Conservation (phyloP, 2,113 vertebrate species). For the Tragelaphus imberbis region DNA sequence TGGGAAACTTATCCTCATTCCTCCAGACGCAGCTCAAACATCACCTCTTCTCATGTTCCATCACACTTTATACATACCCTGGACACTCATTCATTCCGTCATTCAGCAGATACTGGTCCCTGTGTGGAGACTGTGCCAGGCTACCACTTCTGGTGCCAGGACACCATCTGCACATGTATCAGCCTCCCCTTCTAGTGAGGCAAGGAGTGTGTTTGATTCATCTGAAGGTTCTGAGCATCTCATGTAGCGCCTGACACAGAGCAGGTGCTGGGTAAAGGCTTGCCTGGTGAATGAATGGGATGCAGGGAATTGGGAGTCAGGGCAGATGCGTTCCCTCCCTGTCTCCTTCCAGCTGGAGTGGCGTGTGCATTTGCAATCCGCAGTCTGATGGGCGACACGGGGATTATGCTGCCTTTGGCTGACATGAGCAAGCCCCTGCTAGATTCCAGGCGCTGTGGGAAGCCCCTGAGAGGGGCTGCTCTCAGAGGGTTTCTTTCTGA, state of each 20-base stretch:
- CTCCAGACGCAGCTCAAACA: not conserved
- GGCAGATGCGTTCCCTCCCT: no score
- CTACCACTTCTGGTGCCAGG: not conserved
- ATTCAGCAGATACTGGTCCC: not conserved
- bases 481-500: not conserved
- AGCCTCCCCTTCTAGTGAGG: not conserved
- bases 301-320: not conserved
- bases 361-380: not conserved
- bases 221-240: not conserved
- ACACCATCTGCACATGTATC: rapidly evolving
- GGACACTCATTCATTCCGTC: not conserved
- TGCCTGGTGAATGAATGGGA: not conserved
- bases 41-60: no score
- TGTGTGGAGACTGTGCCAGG: not conserved
- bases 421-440: not conserved
- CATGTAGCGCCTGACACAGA: not conserved
- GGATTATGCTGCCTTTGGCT: not conserved
- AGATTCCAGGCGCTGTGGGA: rapidly evolving
- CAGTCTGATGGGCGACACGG: not conserved
- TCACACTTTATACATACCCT: not conserved
- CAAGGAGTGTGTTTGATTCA: not conserved
- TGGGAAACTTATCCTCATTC: not conserved
- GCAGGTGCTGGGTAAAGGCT: not conserved
- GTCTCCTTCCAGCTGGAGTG: not conserved
- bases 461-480: not conserved